These are phyloP conservation scores for Epinotia nisella DNA, from an alignment of 2,888 invertebrate species.

Conservation along the genomic window DNA sequence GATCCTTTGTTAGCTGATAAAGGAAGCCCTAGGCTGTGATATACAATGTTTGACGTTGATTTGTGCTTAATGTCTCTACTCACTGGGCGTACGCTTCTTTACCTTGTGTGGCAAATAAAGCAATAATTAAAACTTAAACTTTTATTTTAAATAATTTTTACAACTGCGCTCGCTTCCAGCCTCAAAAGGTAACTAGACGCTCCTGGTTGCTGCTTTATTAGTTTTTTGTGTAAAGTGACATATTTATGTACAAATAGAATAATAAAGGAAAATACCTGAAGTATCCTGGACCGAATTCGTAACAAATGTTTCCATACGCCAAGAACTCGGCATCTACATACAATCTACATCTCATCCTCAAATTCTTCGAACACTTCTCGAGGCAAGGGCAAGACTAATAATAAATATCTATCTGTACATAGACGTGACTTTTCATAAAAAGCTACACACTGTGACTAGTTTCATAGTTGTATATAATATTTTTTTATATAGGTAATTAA, in stretches of 20 bases:
- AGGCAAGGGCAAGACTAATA: too few species aligned
- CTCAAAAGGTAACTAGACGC: not conserved
- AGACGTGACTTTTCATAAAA: too few species aligned
- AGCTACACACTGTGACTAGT: not conserved
- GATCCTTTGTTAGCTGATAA: not conserved
- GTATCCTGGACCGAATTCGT: too few species aligned
- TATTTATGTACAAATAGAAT: not conserved
- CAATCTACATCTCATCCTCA: too few species aligned
- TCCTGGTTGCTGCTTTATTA: not conserved
- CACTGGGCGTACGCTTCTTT: not conserved
- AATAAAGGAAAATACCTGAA: too few species aligned
- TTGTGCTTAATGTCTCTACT: not conserved
- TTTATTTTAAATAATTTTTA: too few species aligned
- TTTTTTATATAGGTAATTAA: slow-evolving; percentile 3
- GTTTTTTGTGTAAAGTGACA: not conserved
- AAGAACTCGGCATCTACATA: too few species aligned
- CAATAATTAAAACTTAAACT: not conserved
- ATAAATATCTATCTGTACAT: too few species aligned
- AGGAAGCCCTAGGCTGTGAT: slow-evolving; percentile 37
- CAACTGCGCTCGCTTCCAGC: too few species aligned
- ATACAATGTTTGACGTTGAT: slow-evolving; percentile 17
- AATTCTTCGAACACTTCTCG: too few species aligned
- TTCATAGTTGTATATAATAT: not conserved
- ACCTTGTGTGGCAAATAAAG: not conserved
- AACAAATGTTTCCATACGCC: too few species aligned